Base-by-base conservation (phyloP, 1,140 invertebrate genomes). In the Orchestia grillus region DNA sequence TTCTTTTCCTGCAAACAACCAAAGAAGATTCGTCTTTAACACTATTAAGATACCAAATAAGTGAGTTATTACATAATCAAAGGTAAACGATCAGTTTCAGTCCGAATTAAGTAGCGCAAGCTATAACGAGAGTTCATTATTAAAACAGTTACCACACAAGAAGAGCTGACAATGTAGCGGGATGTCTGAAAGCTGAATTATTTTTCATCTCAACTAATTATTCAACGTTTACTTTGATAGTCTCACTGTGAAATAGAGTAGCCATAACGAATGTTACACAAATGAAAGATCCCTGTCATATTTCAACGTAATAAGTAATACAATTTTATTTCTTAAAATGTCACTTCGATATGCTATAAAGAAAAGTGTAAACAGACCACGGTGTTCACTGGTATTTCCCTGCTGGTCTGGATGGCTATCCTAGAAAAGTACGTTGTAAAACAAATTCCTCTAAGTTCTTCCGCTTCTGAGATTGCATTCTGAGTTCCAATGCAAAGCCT, bases 1-100 rank as follows among this genome's bases (percentile, higher is more conserved):
- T 91, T 96, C 95, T 96, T 96, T 44, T 96, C 95, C 95, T 96
- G 95, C 53, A 88, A 36, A 45, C 16, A 88, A 47, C 53, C 77
- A 95, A 77, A 15, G 15, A 77, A 77, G 19, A 53, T 6, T 8
- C 36, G 62, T 77, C 36, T 28, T 77, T 77, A 77, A 19, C 62
- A 77, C 62, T 77, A 8, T 23, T 28, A 77, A 3, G 15, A 36
- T 36, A 77, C 28, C 28, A 77, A 77, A 77, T 77, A 77, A 77
- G 36, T 77, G 11, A 77, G 28, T 77, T 1, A 77, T 19, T 19
- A 19, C 11, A 28, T 23, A 77, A 77, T 3, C 36, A 77, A 15
- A 23, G 28, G 36, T 77, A 28, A 1, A 15, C 3, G 28, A 77
- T 77, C 62, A 36, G 62, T 36, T 23, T 77, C 28, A 77, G 28